phyloP scores from a whole-genome alignment of 2,888 invertebrate species.

The Mesorhabditis spiculigera region DNA sequence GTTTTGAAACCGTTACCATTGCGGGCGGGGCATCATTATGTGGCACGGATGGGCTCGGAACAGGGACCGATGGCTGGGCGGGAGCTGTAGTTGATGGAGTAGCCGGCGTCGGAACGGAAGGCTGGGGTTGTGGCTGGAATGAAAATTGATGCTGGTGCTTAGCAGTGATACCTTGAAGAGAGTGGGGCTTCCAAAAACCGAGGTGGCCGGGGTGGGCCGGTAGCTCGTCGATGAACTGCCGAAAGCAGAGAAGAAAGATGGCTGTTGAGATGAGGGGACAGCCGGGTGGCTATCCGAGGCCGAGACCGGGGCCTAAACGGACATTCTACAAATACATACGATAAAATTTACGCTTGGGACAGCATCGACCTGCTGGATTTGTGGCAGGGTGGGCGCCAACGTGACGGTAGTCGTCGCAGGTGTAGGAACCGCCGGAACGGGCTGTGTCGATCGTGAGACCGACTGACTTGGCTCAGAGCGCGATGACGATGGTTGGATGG shows the following conservation, averaged over 20 bases:
- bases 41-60: not conserved
- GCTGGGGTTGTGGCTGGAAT: not conserved
- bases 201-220: not conserved
- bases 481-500: constrained; percentile 2
- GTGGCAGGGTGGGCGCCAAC: not conserved
- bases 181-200: not conserved
- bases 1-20: too few species aligned
- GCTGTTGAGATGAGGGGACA: not conserved
- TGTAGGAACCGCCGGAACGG: not conserved
- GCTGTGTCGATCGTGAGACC: not conserved
- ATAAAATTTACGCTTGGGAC: constrained; percentile 1
- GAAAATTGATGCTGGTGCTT: not conserved
- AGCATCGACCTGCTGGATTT: not conserved
- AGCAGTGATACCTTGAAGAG: not conserved
- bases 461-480: not conserved
- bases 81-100: not conserved
- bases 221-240: not conserved
- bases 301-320: not conserved
- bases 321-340: not conserved
- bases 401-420: not conserved
- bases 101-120: not conserved
- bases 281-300: not conserved
- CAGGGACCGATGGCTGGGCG: not conserved
- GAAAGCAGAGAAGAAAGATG: not conserved
- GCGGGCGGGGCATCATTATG: not conserved